Percentiles rank a stretch among this genome's conserved stretches.
Conservation (phyloP, 1,140 invertebrate species). For the Argopecten irradians region DNA sequence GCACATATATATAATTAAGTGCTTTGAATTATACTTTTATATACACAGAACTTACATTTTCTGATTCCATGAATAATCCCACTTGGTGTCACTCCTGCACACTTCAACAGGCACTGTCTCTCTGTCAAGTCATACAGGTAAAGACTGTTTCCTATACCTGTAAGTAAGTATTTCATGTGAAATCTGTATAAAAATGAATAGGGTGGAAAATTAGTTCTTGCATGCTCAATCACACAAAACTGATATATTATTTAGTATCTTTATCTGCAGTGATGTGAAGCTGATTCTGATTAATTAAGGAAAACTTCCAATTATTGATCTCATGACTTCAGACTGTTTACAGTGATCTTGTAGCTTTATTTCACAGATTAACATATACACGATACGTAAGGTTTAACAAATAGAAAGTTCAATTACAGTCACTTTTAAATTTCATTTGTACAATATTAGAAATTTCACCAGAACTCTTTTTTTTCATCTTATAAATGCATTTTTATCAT, state of each 20-base stretch:
- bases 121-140: slow-evolving; percentile 46
- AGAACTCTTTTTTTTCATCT: not conserved
- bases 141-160: slow-evolving; percentile 58
- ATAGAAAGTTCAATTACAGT: no score
- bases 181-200: no score
- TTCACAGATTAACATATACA: no score
- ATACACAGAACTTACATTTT: slow-evolving; percentile 40
- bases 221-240: no score
- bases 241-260: no score
- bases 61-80: slow-evolving; percentile 60
- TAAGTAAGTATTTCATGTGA: slow-evolving; percentile 31
- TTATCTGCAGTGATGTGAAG: not conserved
- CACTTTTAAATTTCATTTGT: no score
- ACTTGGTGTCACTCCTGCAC: slow-evolving; percentile 42
- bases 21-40: not conserved
- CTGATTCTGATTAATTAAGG: not conserved
- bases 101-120: not conserved
- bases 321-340: not conserved
- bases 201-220: no score
- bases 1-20: not conserved
- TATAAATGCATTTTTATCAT: not conserved
- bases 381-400: no score
- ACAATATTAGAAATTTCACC: not conserved
- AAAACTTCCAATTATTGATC: not conserved
- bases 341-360: no score